phyloP scores from a whole-genome alignment of 2,113 vertebrate species.

The Macquaria australasica region DNA sequence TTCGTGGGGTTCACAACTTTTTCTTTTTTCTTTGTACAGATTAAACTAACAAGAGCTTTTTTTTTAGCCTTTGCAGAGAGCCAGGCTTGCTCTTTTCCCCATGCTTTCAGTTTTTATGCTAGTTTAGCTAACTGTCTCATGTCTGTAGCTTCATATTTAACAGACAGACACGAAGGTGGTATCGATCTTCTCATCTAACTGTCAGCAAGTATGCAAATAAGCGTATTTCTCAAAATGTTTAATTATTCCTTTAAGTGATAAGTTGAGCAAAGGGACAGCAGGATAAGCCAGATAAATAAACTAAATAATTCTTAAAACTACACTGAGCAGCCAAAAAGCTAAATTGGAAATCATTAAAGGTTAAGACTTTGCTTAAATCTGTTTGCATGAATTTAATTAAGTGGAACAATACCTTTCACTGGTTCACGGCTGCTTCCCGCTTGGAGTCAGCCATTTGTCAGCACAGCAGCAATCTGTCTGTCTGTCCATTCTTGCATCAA shows the following conservation, averaged over 20 bases:
- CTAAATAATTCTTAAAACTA: constrained; percentile 26
- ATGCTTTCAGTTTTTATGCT: not conserved
- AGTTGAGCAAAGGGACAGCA: not conserved
- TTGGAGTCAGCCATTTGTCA: constrained; percentile 55
- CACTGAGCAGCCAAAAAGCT: constrained; percentile 37
- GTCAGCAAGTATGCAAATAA: not conserved
- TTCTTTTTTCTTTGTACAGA: not conserved
- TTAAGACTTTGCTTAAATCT: constrained; percentile 39
- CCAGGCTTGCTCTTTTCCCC: not conserved
- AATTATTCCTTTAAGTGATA: not conserved
- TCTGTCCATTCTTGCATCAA: constrained; percentile 49
- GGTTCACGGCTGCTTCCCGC: constrained; percentile 47
- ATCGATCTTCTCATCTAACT: constrained; percentile 1
- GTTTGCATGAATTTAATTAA: constrained; percentile 53
- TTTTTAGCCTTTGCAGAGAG: too few species aligned
- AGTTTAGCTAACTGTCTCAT: not conserved
- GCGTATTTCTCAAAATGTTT: not conserved
- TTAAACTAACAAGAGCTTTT: not conserved
- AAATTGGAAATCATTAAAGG: constrained; percentile 48
- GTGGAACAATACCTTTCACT: constrained; percentile 72
- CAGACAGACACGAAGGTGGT: not conserved
- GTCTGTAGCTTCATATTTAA: constrained; percentile 2
- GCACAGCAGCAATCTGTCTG: constrained; percentile 44
- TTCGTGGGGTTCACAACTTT: not conserved
- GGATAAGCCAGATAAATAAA: constrained; percentile 15